A percentile compares a stretch with the other conserved stretches of the same genome.
phyloP scores from a whole-genome alignment of 2,888 invertebrate species.

The Entomobrya proxima region DNA sequence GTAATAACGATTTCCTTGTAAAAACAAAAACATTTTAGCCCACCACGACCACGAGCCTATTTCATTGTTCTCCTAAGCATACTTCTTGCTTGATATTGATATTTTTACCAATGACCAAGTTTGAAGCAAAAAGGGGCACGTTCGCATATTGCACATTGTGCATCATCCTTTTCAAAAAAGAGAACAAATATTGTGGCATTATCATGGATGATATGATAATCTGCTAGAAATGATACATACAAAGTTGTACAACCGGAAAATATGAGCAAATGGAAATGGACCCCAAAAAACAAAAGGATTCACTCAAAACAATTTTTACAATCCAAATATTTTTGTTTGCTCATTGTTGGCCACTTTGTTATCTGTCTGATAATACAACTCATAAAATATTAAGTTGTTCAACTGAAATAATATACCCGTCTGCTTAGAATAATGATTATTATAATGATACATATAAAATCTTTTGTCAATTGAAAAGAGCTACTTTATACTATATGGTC shows the following conservation, averaged over 20 bases:
- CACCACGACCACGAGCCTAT: no score
- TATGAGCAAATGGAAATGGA: slow-evolving; percentile 34
- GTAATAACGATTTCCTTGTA: no score
- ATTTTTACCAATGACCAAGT: no score
- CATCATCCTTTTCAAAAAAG: neutral
- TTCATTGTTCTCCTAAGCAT: no score
- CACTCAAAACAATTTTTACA: neutral
- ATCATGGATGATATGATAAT: slow-evolving; percentile 10
- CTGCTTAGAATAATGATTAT: neutral
- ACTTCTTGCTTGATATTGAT: no score
- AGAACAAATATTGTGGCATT: no score
- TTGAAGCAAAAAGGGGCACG: neutral
- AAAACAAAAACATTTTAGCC: no score
- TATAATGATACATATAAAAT: neutral
- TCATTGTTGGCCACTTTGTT: neutral
- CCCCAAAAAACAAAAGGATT: slow-evolving; percentile 35
- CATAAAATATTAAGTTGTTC: neutral
- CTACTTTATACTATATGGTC: neutral
- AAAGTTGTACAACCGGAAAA: neutral
- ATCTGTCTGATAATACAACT: neutral
- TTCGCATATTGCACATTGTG: neutral
- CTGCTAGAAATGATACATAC: slow-evolving; percentile 21
- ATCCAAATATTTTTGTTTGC: slow-evolving; percentile 16
- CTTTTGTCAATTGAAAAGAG: neutral
- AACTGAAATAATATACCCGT: neutral